phyloP scores from a whole-genome alignment of 2,113 vertebrate species.

The Misgurnus mizolepis region DNA sequence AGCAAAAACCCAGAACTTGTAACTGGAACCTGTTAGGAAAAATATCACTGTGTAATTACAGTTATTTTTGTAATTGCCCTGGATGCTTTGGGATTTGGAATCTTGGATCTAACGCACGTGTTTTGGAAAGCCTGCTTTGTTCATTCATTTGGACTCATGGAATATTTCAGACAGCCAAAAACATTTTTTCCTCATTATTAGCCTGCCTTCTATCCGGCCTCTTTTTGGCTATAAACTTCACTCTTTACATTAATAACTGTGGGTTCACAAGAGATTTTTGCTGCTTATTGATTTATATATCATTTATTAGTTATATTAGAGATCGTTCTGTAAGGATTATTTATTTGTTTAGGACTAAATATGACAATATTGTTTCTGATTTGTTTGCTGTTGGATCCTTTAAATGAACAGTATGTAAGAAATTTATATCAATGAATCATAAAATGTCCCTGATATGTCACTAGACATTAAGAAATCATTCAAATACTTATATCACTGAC shows the following conservation, averaged over 20 bases:
- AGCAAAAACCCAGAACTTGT: slow-evolving; percentile 19
- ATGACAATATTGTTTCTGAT: not conserved
- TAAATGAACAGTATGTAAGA: too few relatives aligned
- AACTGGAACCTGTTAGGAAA: not conserved
- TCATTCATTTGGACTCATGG: slow-evolving; percentile 43
- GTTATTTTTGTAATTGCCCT: slow-evolving; percentile 52
- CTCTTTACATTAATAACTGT: slow-evolving; percentile 34
- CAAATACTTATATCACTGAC: too few relatives aligned
- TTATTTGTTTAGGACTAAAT: too few relatives aligned
- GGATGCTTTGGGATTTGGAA: slow-evolving; percentile 37
- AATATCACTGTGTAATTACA: slow-evolving; percentile 40
- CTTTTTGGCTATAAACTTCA: not conserved
- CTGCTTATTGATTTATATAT: too few relatives aligned
- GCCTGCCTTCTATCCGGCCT: slow-evolving; percentile 46
- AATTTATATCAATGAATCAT: too few relatives aligned
- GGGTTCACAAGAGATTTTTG: too few relatives aligned
- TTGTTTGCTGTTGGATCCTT: not conserved
- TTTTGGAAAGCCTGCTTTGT: slow-evolving; percentile 47
- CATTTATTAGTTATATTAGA: too few relatives aligned
- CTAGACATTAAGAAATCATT: too few relatives aligned
- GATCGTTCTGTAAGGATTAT: too few relatives aligned
- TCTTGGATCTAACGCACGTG: slow-evolving; percentile 48
- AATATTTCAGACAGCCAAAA: slow-evolving; percentile 55
- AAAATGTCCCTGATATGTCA: too few relatives aligned
- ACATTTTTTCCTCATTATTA: slow-evolving; percentile 52